Evolutionary conservation across 2,797 vertebrate species (phyloP).

Genomic region (Eospalax fontanierii): DNA sequence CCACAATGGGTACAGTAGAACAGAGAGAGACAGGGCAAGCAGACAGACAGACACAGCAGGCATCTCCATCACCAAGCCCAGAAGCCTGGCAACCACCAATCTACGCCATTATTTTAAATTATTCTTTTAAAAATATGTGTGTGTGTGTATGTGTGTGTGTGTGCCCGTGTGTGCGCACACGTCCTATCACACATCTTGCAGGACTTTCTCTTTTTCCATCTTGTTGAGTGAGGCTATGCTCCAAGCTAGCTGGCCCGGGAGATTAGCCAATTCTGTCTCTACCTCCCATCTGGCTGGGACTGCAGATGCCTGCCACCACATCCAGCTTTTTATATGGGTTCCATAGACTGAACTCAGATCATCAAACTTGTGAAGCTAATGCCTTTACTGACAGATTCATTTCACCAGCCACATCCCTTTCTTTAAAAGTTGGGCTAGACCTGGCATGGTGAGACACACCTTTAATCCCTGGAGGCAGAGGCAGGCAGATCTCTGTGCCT

Average conservation of each 20-base stretch:
- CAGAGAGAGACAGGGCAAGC: not conserved
- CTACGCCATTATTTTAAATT: not conserved
- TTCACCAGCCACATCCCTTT: not conserved
- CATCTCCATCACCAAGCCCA: not conserved
- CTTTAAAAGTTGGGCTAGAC: constrained; percentile 17
- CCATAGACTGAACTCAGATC: not conserved
- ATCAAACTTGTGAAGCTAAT: not conserved
- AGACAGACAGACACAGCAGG: not conserved
- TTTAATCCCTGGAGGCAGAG: too few species aligned
- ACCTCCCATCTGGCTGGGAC: not conserved
- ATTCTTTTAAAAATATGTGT: too few species aligned
- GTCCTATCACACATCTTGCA: not conserved
- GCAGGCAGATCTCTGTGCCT: too few species aligned
- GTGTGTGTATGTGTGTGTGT: not conserved
- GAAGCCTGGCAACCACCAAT: not conserved
- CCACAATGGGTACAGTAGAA: not conserved
- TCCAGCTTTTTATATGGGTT: not conserved
- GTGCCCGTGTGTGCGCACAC: not conserved
- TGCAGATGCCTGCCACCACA: not conserved
- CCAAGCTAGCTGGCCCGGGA: not conserved
- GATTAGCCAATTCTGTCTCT: not conserved
- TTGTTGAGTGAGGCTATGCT: not conserved
- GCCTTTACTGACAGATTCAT: not conserved
- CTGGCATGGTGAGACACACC: too few species aligned
- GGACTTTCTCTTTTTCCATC: not conserved